These are phyloP conservation scores for Dasysyrphus tricinctus DNA, from an alignment of 2,888 invertebrate genomes.

Conservation along the genomic window DNA sequence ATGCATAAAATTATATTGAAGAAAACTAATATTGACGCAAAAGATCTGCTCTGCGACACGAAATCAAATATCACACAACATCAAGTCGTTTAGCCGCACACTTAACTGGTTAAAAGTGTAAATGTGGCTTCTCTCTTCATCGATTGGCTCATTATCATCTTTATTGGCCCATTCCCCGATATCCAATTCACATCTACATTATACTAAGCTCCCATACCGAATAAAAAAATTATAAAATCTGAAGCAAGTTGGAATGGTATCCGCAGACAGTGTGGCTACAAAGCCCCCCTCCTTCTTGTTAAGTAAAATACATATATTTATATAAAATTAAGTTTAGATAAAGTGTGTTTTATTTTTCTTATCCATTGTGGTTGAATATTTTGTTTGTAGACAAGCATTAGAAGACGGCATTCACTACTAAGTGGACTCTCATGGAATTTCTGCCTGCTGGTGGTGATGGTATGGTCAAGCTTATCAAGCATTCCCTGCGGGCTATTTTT, in stretches of 20 bases:
- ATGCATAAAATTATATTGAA: conserved; percentile 18
- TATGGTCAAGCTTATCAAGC: conserved; percentile 25
- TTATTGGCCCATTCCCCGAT: conserved; percentile 28
- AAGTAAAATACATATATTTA: background rate
- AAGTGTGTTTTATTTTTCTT: conserved; percentile 1
- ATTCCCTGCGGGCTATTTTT: conserved; percentile 20
- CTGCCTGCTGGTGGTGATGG: background rate
- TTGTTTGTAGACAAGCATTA: conserved; percentile 4
- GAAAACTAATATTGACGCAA: conserved; percentile 38
- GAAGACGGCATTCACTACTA: conserved; percentile 22
- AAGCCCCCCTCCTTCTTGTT: conserved; percentile 4
- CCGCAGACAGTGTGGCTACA: conserved; percentile 36
- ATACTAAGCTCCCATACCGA: conserved; percentile 5
- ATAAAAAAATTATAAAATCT: conserved; percentile 8
- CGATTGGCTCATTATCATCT: conserved; percentile 54
- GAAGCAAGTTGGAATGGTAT: background rate
- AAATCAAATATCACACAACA: conserved; percentile 23
- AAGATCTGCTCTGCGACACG: conserved; percentile 16
- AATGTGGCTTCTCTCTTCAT: conserved; percentile 36
- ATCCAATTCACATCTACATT: conserved; percentile 7
- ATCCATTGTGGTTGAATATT: conserved; percentile 29
- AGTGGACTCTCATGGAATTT: conserved; percentile 18
- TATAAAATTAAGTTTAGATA: conserved; percentile 1
- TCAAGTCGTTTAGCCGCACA: conserved; percentile 28
- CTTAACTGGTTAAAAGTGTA: conserved; percentile 50